A percentile compares a stretch with the other conserved stretches of the same genome.
Evolutionary conservation across 2,888 invertebrate species (phyloP).

Genomic region (Schrankia costaestrigalis): DNA sequence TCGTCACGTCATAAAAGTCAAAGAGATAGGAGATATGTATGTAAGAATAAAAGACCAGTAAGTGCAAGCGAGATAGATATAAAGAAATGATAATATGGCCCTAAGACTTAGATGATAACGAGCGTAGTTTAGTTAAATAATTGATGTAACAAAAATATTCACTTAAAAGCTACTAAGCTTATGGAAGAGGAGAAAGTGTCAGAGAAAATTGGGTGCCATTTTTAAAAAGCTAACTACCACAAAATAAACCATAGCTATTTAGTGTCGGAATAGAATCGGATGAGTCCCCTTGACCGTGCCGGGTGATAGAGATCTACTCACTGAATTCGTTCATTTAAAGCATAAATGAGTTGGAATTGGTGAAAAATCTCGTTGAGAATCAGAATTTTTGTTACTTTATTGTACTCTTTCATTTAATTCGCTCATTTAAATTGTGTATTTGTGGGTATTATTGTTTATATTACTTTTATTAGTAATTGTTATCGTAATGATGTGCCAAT

Average conservation of each 20-base stretch:
- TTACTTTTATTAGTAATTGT: too few species aligned
- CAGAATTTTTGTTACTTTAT: slow-evolving; percentile 19
- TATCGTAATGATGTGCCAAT: too few species aligned
- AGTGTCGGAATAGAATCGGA: slow-evolving; percentile 64
- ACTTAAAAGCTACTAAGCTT: slow-evolving; percentile 14
- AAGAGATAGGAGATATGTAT: too few species aligned
- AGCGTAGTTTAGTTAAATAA: too few species aligned
- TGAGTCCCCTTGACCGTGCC: slow-evolving; percentile 61
- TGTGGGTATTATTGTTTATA: too few species aligned
- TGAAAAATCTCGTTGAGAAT: slow-evolving; percentile 44
- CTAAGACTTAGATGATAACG: too few species aligned
- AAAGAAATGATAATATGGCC: too few species aligned
- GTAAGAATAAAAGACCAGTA: too few species aligned
- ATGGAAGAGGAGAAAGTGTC: slow-evolving; percentile 19
- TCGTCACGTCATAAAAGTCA: too few species aligned
- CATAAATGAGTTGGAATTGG: slow-evolving; percentile 53
- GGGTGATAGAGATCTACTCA: slow-evolving; percentile 64
- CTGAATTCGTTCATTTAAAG: slow-evolving; percentile 64
- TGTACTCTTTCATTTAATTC: slow-evolving; percentile 13
- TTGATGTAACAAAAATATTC: too few species aligned
- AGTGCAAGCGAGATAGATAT: too few species aligned
- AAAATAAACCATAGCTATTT: slow-evolving; percentile 67
- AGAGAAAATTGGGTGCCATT: slow-evolving; percentile 38
- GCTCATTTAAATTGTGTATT: too few species aligned
- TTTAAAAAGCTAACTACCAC: slow-evolving; percentile 56